A percentile compares a stretch with the other conserved stretches of the same genome.
Evolutionary conservation across 2,113 vertebrate genomes (phyloP).

Genomic region (Danio rerio): GRCz12tu NC_133190.1:23178501-23179000

Average conservation of each 20-base stretch:
- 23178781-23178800: not conserved
- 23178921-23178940: no score
- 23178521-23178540: conserved; percentile 29
- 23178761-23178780: not conserved
- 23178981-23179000: no score
- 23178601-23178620: conserved; percentile 43
- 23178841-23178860: not conserved
- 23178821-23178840: not conserved
- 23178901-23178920: no score
- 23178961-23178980: no score
- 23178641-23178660: not conserved
- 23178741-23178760: not conserved
- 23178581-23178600: conserved; percentile 25
- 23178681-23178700: conserved; percentile 1
- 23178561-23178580: conserved; percentile 23
- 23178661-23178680: conserved; percentile 3
- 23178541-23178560: conserved; percentile 59
- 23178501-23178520: conserved; percentile 22
- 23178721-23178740: not conserved
- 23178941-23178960: no score
- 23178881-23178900: no score
- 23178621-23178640: conserved; percentile 2
- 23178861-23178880: not conserved
- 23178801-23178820: not conserved
- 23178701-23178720: not conserved